Conservation (phyloP, 2,888 invertebrate genomes). For the Pyralis farinalis region DNA sequence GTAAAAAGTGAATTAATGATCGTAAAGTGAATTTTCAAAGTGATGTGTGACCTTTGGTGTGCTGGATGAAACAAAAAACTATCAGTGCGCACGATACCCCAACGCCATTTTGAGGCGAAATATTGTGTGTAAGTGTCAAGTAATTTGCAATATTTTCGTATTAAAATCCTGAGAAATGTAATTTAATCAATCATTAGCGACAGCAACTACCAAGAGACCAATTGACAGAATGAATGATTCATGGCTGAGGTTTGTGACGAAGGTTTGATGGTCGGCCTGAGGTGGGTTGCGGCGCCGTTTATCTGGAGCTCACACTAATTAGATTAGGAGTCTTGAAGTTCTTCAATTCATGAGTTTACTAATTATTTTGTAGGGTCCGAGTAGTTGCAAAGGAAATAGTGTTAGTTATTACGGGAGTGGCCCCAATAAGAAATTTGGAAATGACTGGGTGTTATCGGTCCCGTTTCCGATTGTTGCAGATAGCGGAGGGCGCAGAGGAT, state of each 20-base stretch:
- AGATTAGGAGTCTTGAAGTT: conserved; percentile 47
- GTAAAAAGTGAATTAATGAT: conserved; percentile 52
- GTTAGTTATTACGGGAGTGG: conserved; percentile 17
- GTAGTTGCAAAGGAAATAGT: conserved; percentile 11
- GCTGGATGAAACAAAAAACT: conserved; percentile 77
- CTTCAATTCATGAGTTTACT: conserved; percentile 28
- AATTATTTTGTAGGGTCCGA: conserved; percentile 10
- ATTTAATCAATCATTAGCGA: conserved; percentile 39
- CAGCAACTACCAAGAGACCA: conserved; percentile 28
- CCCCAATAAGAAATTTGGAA: conserved; percentile 34
- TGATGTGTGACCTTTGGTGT: conserved; percentile 59
- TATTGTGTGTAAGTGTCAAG: conserved; percentile 82
- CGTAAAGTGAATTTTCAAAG: conserved; percentile 52
- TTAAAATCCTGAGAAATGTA: conserved; percentile 37
- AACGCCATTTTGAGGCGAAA: conserved; percentile 83
- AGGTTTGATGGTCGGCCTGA: conserved; percentile 44
- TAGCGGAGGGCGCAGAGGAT: conserved; percentile 72
- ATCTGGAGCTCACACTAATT: conserved; percentile 65
- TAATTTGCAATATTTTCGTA: conserved; percentile 76
- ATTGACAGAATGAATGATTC: conserved; percentile 15
- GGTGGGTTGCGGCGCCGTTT: conserved; percentile 64
- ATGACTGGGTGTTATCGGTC: conserved; percentile 67
- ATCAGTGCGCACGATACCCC: conserved; percentile 80
- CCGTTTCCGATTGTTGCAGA: conserved; percentile 77
- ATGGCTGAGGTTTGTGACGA: not conserved